Percentiles rank a stretch among this genome's conserved stretches.
phyloP scores from a whole-genome alignment of 2,797 vertebrate species.

The Scomberomorus guttatus region DNA sequence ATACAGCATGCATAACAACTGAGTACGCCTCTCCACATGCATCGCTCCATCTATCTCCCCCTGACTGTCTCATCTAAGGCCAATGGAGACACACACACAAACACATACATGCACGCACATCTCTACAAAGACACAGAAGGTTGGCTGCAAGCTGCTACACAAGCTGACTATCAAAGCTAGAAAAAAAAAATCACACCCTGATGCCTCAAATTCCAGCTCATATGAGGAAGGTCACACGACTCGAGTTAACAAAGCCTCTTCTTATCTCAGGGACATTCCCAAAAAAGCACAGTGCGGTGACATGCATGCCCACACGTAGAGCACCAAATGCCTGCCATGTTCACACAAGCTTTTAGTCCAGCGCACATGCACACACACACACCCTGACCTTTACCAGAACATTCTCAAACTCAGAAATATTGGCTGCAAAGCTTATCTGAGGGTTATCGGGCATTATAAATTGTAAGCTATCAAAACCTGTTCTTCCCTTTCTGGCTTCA shows the following conservation, averaged over 20 bases:
- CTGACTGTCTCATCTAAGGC: slow-evolving; percentile 63
- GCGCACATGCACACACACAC: slow-evolving; percentile 36
- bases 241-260: slow-evolving; percentile 50
- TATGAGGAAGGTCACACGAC: slow-evolving; percentile 61
- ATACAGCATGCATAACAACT: slow-evolving; percentile 74
- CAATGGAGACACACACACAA: slow-evolving; percentile 42
- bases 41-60: slow-evolving; percentile 61
- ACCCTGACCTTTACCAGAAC: slow-evolving; percentile 58
- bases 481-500: not conserved
- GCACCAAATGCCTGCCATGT: slow-evolving; percentile 48
- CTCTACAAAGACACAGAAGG: slow-evolving; percentile 63
- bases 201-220: slow-evolving; percentile 56
- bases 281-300: slow-evolving; percentile 55
- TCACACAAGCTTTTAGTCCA: slow-evolving; percentile 27
- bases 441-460: slow-evolving; percentile 6
- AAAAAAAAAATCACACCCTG: slow-evolving; percentile 42
- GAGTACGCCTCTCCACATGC: slow-evolving; percentile 66
- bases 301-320: slow-evolving; percentile 39
- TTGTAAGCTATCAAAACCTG: not conserved
- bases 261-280: slow-evolving; percentile 53
- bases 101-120: slow-evolving; percentile 9
- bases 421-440: slow-evolving; percentile 15
- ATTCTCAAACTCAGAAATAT: slow-evolving; percentile 44
- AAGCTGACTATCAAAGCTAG: slow-evolving; percentile 67
- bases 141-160: slow-evolving; percentile 66